phyloP scores from a whole-genome alignment of 2,797 vertebrate genomes.

The Peromyscus aztecus region DNA sequence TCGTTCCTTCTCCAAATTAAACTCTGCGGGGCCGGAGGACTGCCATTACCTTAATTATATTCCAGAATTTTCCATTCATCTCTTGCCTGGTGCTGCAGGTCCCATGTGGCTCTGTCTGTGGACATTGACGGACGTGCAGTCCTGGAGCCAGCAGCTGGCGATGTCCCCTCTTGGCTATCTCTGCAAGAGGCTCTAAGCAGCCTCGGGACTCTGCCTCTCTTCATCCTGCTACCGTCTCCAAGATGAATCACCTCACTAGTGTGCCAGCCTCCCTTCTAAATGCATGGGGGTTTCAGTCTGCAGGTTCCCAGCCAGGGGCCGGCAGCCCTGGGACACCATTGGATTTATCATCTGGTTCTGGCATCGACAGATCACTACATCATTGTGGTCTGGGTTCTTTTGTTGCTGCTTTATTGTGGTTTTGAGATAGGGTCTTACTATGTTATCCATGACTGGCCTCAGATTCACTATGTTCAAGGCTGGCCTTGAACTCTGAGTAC shows the following conservation, averaged over 20 bases:
- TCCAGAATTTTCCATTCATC: slow-evolving; percentile 70
- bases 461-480: not conserved
- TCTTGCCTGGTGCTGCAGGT: not conserved
- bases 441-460: not conserved
- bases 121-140: fast-evolving
- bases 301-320: not conserved
- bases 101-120: not conserved
- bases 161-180: not conserved
- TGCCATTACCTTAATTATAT: slow-evolving; percentile 47
- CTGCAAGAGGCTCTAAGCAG: fast-evolving
- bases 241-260: not conserved
- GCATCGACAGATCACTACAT: not conserved
- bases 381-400: not conserved
- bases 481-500: not conserved
- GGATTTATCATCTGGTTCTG: not conserved
- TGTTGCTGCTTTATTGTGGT: not conserved
- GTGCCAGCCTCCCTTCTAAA: not conserved
- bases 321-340: not conserved
- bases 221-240: not conserved
- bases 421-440: not conserved
- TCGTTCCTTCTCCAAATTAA: slow-evolving; percentile 23
- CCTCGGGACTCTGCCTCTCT: not conserved
- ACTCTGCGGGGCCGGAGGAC: slow-evolving; percentile 11
- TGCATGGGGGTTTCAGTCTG: not conserved
- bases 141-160: fast-evolving